Evolutionary conservation across 2,113 vertebrate genomes (phyloP).

Genomic region (Rostratula benghalensis): DNA sequence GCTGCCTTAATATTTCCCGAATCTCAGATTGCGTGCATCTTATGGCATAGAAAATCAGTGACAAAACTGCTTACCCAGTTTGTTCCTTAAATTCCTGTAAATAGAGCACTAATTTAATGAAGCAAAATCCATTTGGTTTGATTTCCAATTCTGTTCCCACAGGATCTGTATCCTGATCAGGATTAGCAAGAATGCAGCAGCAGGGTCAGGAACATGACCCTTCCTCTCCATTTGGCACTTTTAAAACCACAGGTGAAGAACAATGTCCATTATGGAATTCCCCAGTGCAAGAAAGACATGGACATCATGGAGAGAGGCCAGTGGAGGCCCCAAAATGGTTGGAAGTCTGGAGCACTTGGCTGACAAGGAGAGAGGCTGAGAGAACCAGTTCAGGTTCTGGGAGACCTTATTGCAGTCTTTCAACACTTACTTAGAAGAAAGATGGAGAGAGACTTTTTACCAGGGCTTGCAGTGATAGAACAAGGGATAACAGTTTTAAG

Average conservation of each 20-base stretch:
- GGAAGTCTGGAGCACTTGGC: background rate
- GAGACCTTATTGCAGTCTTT: background rate
- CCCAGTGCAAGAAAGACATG: background rate
- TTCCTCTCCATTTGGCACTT: background rate
- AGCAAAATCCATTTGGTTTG: background rate
- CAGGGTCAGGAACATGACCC: background rate
- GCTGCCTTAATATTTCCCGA: background rate
- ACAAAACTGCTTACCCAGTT: background rate
- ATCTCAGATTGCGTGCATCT: background rate
- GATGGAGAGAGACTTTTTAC: background rate
- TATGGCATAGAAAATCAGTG: background rate
- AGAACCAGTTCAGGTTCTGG: background rate
- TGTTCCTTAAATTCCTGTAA: background rate
- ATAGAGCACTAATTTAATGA: background rate
- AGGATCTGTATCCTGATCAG: background rate
- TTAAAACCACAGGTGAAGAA: background rate
- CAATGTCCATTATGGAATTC: background rate
- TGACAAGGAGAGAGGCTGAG: rapidly evolving
- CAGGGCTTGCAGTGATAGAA: background rate
- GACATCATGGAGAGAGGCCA: background rate
- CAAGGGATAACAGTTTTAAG: background rate
- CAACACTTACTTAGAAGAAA: background rate
- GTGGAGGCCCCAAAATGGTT: background rate
- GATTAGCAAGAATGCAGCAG: background rate
- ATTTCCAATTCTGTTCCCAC: background rate